Conservation (phyloP, 2,797 vertebrate genomes). For the Epinephelus awoara region DNA sequence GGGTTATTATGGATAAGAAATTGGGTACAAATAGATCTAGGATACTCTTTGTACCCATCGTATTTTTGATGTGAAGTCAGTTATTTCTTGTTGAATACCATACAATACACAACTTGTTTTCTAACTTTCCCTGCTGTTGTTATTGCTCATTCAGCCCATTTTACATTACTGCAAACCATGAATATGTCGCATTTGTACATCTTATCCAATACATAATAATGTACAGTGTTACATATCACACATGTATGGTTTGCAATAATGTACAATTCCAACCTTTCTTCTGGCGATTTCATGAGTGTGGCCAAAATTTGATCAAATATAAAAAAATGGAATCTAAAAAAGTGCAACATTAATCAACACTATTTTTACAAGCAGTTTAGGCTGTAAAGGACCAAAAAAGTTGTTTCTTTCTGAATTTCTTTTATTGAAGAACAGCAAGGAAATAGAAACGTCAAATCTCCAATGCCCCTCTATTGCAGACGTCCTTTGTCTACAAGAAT, state of each 20-base stretch:
- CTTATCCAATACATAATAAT: too few relatives aligned
- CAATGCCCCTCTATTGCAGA: slow-evolving; percentile 24
- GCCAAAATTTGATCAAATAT: neutral
- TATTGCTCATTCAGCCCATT: neutral
- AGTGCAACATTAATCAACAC: neutral
- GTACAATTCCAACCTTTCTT: too few relatives aligned
- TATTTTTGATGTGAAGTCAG: too few relatives aligned
- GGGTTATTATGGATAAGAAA: neutral
- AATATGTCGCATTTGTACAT: too few relatives aligned
- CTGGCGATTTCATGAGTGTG: too few relatives aligned
- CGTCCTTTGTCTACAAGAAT: slow-evolving; percentile 18
- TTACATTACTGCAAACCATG: too few relatives aligned
- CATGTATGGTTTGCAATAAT: too few relatives aligned
- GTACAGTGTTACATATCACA: too few relatives aligned
- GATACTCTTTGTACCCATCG: too few relatives aligned
- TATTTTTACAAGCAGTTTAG: neutral
- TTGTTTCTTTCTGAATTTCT: slow-evolving; percentile 29
- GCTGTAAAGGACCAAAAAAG: neutral
- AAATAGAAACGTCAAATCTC: slow-evolving; percentile 15
- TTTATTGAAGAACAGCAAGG: slow-evolving; percentile 67
- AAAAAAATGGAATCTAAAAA: neutral
- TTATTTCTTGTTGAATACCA: too few relatives aligned
- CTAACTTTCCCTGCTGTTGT: neutral
- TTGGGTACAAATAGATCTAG: neutral
- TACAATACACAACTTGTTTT: neutral